A percentile compares a stretch with the other conserved stretches of the same genome.
Evolutionary conservation across 2,888 invertebrate species (phyloP).

Genomic region (Hetaerina titia): DNA sequence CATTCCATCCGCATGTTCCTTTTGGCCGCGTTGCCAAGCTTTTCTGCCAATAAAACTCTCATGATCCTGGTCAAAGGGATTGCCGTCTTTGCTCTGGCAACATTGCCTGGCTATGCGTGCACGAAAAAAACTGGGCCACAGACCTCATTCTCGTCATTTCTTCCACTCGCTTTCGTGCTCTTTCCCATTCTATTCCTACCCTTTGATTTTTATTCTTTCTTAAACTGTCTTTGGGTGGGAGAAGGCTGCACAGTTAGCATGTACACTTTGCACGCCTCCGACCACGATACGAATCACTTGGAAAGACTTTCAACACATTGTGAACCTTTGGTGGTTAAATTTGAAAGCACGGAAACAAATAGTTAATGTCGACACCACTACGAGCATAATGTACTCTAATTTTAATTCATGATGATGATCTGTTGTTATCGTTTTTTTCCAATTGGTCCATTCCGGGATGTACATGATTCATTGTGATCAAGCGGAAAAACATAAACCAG

Average conservation of each 20-base stretch:
- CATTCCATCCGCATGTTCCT: neutral
- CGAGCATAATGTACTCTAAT: too few relatives aligned
- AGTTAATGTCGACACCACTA: too few relatives aligned
- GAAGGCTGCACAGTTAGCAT: neutral
- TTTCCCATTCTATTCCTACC: conserved; percentile 15
- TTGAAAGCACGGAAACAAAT: neutral
- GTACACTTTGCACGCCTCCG: neutral
- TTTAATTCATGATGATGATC: too few relatives aligned
- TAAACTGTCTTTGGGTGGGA: neutral
- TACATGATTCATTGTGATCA: too few relatives aligned
- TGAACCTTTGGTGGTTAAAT: neutral
- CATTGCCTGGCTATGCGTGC: conserved; percentile 12
- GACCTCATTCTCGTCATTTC: neutral
- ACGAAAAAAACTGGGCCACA: conserved; percentile 59
- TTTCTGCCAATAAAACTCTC: conserved; percentile 46
- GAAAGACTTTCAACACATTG: neutral
- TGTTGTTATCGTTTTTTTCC: too few relatives aligned
- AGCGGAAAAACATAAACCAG: too few relatives aligned
- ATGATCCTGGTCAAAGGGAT: conserved; percentile 38
- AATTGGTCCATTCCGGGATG: too few relatives aligned
- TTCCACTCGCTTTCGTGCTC: conserved; percentile 24
- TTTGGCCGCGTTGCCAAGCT: conserved; percentile 53
- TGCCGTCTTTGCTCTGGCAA: conserved; percentile 36
- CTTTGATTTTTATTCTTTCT: neutral
- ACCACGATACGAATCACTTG: neutral